Evolutionary conservation across 2,888 invertebrate genomes (phyloP).

Genomic region (Leuctra nigra): DNA sequence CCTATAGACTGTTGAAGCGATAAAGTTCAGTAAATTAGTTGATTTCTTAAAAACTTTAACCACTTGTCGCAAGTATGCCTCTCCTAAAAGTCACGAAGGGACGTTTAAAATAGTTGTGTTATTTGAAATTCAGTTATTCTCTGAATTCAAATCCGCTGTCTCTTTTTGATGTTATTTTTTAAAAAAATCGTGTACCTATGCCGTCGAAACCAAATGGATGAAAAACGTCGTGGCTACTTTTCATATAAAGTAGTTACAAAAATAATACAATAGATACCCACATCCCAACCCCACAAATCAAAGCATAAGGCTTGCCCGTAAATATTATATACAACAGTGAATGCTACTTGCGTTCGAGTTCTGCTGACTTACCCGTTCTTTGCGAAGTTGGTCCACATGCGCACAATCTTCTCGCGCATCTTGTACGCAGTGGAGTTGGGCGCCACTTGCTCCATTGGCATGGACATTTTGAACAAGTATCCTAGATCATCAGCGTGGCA

Average conservation of each 20-base stretch:
- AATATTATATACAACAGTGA: neutral
- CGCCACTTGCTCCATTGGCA: constrained; percentile 4
- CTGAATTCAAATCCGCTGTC: too few species aligned
- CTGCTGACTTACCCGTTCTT: constrained; percentile 23
- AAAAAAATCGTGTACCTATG: neutral
- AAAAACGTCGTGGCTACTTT: too few species aligned
- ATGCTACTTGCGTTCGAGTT: neutral
- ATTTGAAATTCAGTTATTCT: too few species aligned
- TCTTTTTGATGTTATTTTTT: too few species aligned
- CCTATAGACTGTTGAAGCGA: too few species aligned
- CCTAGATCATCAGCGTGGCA: constrained; percentile 27
- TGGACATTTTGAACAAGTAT: constrained; percentile 23
- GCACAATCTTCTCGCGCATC: constrained; percentile 16
- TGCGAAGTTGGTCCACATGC: constrained; percentile 27
- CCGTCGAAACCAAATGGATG: too few species aligned
- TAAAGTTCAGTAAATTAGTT: too few species aligned
- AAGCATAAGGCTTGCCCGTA: too few species aligned
- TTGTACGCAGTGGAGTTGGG: constrained; percentile 20
- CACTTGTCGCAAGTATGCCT: too few species aligned
- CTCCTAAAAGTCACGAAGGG: too few species aligned
- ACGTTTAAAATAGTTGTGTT: too few species aligned
- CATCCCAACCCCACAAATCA: neutral
- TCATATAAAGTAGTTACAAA: neutral
- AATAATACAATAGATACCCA: neutral
- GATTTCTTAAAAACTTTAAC: too few species aligned